These are phyloP conservation scores for Acipenser ruthenus DNA, from an alignment of 2,797 vertebrate genomes.

Conservation along the genomic window DNA sequence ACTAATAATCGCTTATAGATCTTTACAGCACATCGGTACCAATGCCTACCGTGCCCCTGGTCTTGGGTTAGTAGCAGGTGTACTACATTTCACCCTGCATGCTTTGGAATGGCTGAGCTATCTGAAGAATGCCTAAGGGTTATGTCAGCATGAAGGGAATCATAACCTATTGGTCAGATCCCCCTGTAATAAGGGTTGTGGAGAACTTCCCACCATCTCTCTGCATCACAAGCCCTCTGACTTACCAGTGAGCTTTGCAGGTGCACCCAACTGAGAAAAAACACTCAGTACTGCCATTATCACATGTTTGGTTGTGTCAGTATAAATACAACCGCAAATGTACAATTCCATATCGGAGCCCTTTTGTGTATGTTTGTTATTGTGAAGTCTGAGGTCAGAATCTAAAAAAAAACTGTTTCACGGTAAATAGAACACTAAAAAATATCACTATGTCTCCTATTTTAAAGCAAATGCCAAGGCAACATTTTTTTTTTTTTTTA, in stretches of 20 bases:
- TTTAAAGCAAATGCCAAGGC: no score
- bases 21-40: neutral
- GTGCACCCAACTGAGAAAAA: neutral
- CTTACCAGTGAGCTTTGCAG: neutral
- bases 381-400: no score
- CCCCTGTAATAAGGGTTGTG: neutral
- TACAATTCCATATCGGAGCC: no score
- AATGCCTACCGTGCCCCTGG: slow-evolving; percentile 1
- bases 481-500: no score
- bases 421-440: no score
- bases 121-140: neutral
- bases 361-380: no score
- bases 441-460: no score
- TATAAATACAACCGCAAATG: no score
- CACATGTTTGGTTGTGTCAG: no score
- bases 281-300: neutral
- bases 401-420: no score
- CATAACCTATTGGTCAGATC: neutral
- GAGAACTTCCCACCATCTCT: neutral
- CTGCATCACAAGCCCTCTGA: slow-evolving; percentile 1
- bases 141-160: neutral
- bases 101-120: neutral
- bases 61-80: slow-evolving; percentile 2
- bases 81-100: slow-evolving; percentile 2
- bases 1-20: neutral